phyloP scores from a whole-genome alignment of 2,888 invertebrate genomes.

The Cheilosia urbana region DNA sequence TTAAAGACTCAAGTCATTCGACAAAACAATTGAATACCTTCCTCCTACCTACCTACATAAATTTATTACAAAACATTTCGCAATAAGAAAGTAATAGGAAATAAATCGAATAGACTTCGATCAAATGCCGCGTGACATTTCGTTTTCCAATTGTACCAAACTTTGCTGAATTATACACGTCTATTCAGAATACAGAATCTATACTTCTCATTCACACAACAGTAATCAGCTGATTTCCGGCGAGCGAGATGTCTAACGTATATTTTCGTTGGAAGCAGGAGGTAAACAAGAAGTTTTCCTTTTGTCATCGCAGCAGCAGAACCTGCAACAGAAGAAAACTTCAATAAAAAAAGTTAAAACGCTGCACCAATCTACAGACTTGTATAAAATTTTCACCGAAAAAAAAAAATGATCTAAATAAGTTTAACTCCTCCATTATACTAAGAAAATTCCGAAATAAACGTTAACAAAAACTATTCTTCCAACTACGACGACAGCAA shows the following conservation, averaged over 20 bases:
- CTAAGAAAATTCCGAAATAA: slow-evolving; percentile 13
- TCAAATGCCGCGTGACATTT: slow-evolving; percentile 23
- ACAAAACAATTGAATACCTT: not conserved
- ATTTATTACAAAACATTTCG: slow-evolving; percentile 32
- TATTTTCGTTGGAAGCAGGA: slow-evolving; percentile 73
- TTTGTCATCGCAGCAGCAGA: slow-evolving; percentile 69
- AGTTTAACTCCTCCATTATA: slow-evolving; percentile 42
- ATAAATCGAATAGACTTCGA: not conserved
- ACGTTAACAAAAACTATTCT: slow-evolving; percentile 25
- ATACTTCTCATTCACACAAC: slow-evolving; percentile 63
- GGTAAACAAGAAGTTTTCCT: slow-evolving; percentile 75
- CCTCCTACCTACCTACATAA: not conserved
- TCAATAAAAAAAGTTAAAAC: slow-evolving; percentile 54
- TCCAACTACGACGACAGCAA: slow-evolving; percentile 33
- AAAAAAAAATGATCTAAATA: slow-evolving; percentile 71
- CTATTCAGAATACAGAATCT: slow-evolving; percentile 55
- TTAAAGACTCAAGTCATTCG: not conserved
- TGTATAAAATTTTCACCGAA: slow-evolving; percentile 29
- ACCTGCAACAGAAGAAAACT: slow-evolving; percentile 69
- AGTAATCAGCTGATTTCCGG: slow-evolving; percentile 76
- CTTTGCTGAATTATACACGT: slow-evolving; percentile 42
- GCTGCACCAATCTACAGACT: slow-evolving; percentile 55
- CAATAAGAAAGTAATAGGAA: slow-evolving; percentile 7
- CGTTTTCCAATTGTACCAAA: slow-evolving; percentile 48
- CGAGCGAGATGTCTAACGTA: slow-evolving; percentile 67